Conservation (phyloP, 2,113 vertebrate genomes). For the Diphyllodes magnificus region DNA sequence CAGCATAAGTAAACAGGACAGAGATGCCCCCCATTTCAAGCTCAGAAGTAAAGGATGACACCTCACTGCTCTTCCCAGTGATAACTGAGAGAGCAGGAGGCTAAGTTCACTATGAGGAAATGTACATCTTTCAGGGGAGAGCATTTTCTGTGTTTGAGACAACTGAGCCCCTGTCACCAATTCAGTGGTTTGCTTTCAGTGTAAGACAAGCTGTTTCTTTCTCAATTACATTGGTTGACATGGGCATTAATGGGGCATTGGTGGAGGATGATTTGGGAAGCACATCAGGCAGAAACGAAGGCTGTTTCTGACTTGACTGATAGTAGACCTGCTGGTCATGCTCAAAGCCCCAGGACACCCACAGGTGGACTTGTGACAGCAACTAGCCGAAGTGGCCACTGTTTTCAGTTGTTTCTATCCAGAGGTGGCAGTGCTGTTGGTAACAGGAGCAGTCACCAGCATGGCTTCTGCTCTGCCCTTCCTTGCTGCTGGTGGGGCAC, state of each 20-base stretch:
- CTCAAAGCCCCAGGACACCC: background rate
- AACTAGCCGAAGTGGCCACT: accelerated
- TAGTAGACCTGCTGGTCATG: background rate
- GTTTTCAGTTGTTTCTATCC: background rate
- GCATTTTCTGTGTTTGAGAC: background rate
- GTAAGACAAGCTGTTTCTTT: background rate
- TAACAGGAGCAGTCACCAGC: background rate
- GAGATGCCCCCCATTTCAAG: background rate
- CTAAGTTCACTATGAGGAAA: background rate
- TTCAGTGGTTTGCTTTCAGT: background rate
- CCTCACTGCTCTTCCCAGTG: background rate
- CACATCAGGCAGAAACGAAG: background rate
- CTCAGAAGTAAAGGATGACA: background rate
- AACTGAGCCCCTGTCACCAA: accelerated
- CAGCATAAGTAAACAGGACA: background rate
- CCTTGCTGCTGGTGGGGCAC: background rate
- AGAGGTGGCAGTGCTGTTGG: background rate
- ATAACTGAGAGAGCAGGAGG: background rate
- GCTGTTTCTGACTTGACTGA: background rate
- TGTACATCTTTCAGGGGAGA: background rate
- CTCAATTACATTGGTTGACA: background rate
- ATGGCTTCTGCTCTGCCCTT: background rate
- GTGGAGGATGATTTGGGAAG: background rate
- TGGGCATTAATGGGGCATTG: background rate
- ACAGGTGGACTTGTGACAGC: background rate